Evolutionary conservation across 2,797 vertebrate species (phyloP), one percentile per base, ranked within the genome.

Genomic region (Typhlichthys eigenmanni): DNA sequence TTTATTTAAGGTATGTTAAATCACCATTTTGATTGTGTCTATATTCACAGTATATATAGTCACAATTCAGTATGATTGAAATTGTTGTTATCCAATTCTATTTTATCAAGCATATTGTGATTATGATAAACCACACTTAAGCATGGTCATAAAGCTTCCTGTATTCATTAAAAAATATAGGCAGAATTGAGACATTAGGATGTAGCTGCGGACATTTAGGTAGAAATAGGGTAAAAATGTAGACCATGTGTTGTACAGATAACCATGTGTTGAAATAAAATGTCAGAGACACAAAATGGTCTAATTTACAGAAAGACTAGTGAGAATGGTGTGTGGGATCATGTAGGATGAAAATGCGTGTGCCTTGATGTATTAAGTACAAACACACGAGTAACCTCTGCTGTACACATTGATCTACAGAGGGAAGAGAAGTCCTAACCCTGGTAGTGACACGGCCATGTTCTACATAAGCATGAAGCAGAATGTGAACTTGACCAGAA

Each of bases 351-450:
- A 3, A 29, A 29, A 29, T 29, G 24, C 4, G 2, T 13, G 6
- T 13, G 12, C 2, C 8, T 17, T 16, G 34, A 17, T 45, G 34
- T 1, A 17, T 57, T 14, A 46, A 57, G 7, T 43, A 8, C 13
- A 14, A 7, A 57, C 5, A 56, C 55, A 45, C 1, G 9, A 14
- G 7, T 14, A 5, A n/a, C 47, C 12, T 12, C 47, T 13, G 47
- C n/a, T 52, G 2, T 14, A 52, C 16, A 14, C n/a, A 19, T 17
- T 16, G 5, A 52, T 14, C 50, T 14, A 52, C 50, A 52, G 8
- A 52, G 5, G 50, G n/a, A 52, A 52, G 8, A 16, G 48, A 17
- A 16, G 55, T 62, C 72, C 55, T 72, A 90, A 14, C 29, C 10
- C 12, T 14, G n/a, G 12, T 13, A 10, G 47, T 48, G n/a, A 48